These are phyloP conservation scores for Neuroscelio doddi DNA, from an alignment of 2,888 invertebrate genomes.

Conservation along the genomic window DNA sequence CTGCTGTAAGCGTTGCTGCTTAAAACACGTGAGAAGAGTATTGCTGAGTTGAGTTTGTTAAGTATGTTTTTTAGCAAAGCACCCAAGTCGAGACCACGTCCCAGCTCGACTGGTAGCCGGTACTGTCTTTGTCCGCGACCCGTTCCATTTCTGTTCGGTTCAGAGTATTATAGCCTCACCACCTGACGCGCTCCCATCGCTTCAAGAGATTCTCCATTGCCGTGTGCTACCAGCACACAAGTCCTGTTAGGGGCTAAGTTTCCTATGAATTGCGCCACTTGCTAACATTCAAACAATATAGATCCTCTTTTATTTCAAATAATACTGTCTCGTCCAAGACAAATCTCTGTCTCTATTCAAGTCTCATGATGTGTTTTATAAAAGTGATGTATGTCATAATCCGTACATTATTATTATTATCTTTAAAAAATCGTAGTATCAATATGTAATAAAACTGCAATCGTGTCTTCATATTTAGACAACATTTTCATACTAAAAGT, in stretches of 20 bases:
- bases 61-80: constrained; percentile 41
- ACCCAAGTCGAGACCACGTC: constrained; percentile 28
- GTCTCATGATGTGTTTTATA: no score
- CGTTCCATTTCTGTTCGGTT: constrained; percentile 53
- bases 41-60: constrained; percentile 20
- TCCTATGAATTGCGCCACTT: constrained; percentile 35
- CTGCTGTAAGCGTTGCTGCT: constrained; percentile 47
- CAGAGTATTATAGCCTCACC: constrained; percentile 64
- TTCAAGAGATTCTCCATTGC: constrained; percentile 44
- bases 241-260: constrained; percentile 36
- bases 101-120: constrained; percentile 27
- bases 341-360: constrained; percentile 11
- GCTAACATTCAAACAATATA: constrained; percentile 37
- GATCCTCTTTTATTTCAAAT: constrained; percentile 20
- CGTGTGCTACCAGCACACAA: constrained; percentile 18
- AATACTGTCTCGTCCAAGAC: constrained; percentile 7
- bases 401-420: no score
- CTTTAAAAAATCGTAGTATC: no score
- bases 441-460: no score
- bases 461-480: no score
- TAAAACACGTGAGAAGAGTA: constrained; percentile 31
- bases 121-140: constrained; percentile 30
- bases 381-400: no score
- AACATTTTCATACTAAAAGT: no score
- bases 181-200: constrained; percentile 63